Percentiles rank a stretch among this genome's conserved stretches.
phyloP scores from a whole-genome alignment of 2,113 vertebrate genomes.

The Brevimyrus niger region DNA sequence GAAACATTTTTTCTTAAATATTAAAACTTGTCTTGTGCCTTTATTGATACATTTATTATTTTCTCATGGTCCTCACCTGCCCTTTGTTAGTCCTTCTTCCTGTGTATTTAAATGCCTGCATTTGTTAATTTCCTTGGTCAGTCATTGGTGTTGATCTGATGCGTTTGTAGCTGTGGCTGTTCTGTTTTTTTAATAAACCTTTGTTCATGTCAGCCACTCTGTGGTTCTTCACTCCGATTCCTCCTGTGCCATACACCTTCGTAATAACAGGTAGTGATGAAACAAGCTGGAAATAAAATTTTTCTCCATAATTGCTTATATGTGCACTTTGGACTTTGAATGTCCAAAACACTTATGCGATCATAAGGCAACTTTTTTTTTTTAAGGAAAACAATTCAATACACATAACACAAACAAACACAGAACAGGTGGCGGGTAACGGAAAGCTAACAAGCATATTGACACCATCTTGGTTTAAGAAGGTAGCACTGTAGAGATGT shows the following conservation, averaged over 20 bases:
- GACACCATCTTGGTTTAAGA: background rate
- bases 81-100: background rate
- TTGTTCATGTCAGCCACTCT: background rate
- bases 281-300: background rate
- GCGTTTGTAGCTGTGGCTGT: background rate
- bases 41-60: background rate
- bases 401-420: background rate
- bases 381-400: background rate
- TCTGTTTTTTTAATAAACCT: background rate
- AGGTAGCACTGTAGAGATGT: background rate
- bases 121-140: background rate
- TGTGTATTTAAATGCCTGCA: background rate
- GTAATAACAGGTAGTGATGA: background rate
- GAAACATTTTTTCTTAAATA: background rate
- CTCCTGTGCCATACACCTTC: background rate
- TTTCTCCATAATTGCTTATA: background rate
- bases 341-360: background rate
- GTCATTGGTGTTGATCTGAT: background rate
- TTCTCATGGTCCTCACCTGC: background rate
- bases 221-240: background rate
- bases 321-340: background rate
- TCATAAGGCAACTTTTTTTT: background rate
- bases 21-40: background rate
- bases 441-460: background rate
- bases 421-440: background rate